Base-by-base conservation (phyloP, 2,888 invertebrate species). In the Pseudococcus longispinus region DNA sequence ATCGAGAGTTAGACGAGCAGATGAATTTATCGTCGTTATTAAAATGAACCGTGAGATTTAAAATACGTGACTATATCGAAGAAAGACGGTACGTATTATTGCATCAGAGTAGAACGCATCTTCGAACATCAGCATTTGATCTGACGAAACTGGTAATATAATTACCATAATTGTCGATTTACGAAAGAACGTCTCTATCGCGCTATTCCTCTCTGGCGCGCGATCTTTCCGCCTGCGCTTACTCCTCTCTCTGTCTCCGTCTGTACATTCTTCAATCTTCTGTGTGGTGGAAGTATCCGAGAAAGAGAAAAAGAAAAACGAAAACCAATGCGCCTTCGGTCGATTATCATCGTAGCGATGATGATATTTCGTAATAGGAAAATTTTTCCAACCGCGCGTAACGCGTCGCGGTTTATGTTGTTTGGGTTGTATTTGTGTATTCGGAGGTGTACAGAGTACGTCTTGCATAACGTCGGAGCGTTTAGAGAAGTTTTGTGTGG, bases 21-120 rank as follows among this genome's bases (percentile, higher is more conserved):
- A 65, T 26, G 65, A 65, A 65, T 65, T 65, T 65, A 65, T 65
- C 65, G 37, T 77, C 77, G 77, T 83, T 83, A 83, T 83, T 83
- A 83, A 83, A 83, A 83, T 83, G 55, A 83, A 83, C 83, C 83
- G 83, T 83, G 83, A 83, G 83, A 83, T 83, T 51, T 32, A 44
- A 55, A 83, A 83, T 83, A 83, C 83, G 83, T 83, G 83, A 83
- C 83, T 83, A 83, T 80, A 82, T 83, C 55, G 83, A 83, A 29
- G 83, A 83, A 70, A 70, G n/a, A 77, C 11, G 2, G 26, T 55
- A 55, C 55, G n/a, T 65, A 26, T 26, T 65, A 65, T 65, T 65
- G 65, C 65, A 65, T 65, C 65, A 65, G 65, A 65, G 65, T 65
- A 65, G 65, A 65, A 65, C 65, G 65, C 65, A 65, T 65, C 65